Evolutionary conservation across 2,797 vertebrate genomes (phyloP), one percentile per base, ranked within the genome.

Genomic region (Cynodonichthys magdalenae): DNA sequence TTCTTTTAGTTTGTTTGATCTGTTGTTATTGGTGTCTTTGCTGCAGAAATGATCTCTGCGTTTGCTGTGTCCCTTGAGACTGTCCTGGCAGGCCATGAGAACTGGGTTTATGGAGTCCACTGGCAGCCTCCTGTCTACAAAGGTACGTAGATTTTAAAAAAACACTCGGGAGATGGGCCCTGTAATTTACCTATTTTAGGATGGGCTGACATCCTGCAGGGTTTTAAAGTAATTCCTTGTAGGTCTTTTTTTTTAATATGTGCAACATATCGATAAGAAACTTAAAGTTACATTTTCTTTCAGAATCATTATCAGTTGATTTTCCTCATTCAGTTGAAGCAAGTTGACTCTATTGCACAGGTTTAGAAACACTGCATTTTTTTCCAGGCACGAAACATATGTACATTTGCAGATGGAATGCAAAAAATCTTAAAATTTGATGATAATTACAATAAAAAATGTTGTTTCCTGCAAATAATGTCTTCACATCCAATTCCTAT

Each of bases 41-140:
- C 53, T 53, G 0, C 74, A 90, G 89, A 66, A 2, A 39, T 48
- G n/a, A 62, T 54, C 46, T 80, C 69, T 17, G 88, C 77, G 15
- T 98, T 93, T 51, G 95, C 96, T 0, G 76, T 97, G 82, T 93
- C 92, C 61, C 88, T 99, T 77, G 98, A 99, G 87, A 96, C 96
- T 0, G 95, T 99, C 3, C 88, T 99, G 86, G 95, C 97, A 59
- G 97, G 97, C 54, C 98, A 99, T 65, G 97, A 99, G 87, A 98
- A 95, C 87, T 95, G 95, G 95, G 96, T 99, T 29, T 97, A 95
- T 69, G 96, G 96, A 34, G 87, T 97, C 74, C 96, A 98, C 85
- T 99, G 98, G 98, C 96, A 97, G 54, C 95, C 95, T 78, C 83
- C 95, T 0, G 81, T 90, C 86, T 83, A 69, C 68, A 92, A 89